Evolutionary conservation across 2,797 vertebrate species (phyloP), one percentile per base, ranked within the genome.

Genomic region (Spondyliosoma cantharus): DNA sequence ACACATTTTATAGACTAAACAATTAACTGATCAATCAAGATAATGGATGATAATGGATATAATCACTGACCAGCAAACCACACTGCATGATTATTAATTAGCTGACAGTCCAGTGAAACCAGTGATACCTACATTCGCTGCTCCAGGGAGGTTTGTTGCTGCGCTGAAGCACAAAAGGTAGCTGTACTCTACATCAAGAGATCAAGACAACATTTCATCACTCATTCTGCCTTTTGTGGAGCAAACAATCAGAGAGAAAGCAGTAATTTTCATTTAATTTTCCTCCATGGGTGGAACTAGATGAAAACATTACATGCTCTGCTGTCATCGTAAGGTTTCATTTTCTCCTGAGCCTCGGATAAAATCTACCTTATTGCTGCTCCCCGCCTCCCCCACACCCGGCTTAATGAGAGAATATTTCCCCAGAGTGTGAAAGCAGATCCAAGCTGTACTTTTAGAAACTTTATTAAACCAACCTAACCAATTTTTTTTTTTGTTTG

Each of bases 351-450:
- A 84, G 89, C 87, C 86, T 87, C 3, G 43, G 72, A 92, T 92
- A 89, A 95, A 94, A 93, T 91, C 87, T 70, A 82, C 87, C 84
- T 94, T 94, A 95, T 95, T 94, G 90, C 92, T 66, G 80, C 92
- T 83, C 90, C 73, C 70, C 69, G 84, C 90, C 92, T 88, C 89
- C 87, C 88, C 85, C 85, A 89, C 89, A 87, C 59, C 24, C 52
- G 25, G 13, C 22, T 71, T 95, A 94, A 96, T 93, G 92, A 94
- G 90, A 93, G 86, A 93, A 94, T 93, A 95, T 96, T 95, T 95
- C 95, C 94, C 94, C 80, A 32, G 94, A 87, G 94, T 86, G 82
- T 50, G 83, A 81, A 85, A 90, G 71, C 86, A 76, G 84, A 93
- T 90, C 83, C 84, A 76, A 84, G 89, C 87, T 91, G 82, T 89